These are phyloP conservation scores for Tolmerus cingulatus DNA, from an alignment of 2,888 invertebrate species.

Conservation along the genomic window DNA sequence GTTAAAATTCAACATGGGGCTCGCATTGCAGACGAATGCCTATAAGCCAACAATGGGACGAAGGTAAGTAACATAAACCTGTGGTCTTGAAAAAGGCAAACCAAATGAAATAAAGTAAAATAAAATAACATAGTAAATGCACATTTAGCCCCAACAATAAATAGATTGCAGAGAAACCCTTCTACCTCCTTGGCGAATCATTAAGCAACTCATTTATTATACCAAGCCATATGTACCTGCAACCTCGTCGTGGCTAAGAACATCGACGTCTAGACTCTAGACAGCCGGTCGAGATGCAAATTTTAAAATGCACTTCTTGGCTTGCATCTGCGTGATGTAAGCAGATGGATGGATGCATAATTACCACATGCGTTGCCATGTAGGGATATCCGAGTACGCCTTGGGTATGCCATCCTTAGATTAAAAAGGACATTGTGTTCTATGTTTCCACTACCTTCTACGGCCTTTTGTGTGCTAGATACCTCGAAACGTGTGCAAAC, in stretches of 20 bases:
- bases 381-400: background rate
- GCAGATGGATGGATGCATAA: slow-evolving; percentile 34
- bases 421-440: background rate
- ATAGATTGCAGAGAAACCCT: slow-evolving; percentile 22
- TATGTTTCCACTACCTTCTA: background rate
- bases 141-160: slow-evolving; percentile 31
- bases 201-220: slow-evolving; percentile 41
- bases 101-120: slow-evolving; percentile 2
- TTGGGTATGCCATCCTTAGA: background rate
- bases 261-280: slow-evolving; percentile 29
- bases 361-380: slow-evolving; percentile 6
- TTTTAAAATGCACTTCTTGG: slow-evolving; percentile 28
- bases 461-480: background rate
- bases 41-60: slow-evolving; percentile 5
- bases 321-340: slow-evolving; percentile 30
- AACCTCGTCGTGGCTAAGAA: slow-evolving; percentile 7
- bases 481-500: background rate
- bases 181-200: slow-evolving; percentile 39
- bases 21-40: slow-evolving; percentile 5
- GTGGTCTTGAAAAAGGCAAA: background rate
- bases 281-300: slow-evolving; percentile 29
- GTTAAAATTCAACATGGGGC: slow-evolving; percentile 17
- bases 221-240: slow-evolving; percentile 15
- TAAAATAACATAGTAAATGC: slow-evolving; percentile 29
- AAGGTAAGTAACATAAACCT: slow-evolving; percentile 23